Conservation (phyloP, 2,797 vertebrate species). For the Melanogrammus aeglefinus region DNA sequence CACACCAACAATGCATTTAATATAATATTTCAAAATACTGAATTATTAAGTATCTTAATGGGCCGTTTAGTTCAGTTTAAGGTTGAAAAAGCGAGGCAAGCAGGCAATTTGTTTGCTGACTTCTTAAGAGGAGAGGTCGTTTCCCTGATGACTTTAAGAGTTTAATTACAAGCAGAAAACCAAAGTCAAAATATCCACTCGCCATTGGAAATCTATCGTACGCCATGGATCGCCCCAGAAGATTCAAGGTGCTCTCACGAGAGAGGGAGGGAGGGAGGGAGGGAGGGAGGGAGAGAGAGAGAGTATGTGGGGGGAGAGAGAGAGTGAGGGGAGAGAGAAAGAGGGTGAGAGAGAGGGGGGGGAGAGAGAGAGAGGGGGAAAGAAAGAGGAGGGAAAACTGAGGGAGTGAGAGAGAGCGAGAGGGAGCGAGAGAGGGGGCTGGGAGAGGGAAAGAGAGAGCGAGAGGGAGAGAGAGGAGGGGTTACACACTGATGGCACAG, state of each 20-base stretch:
- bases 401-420: slow-evolving; percentile 57
- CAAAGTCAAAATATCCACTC: slow-evolving; percentile 67
- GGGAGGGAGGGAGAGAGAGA: slow-evolving; percentile 59
- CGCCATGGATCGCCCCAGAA: slow-evolving; percentile 72
- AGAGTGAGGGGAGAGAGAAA: not conserved
- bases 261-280: slow-evolving; percentile 49
- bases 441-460: slow-evolving; percentile 58
- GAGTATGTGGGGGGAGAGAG: too few species aligned
- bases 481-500: slow-evolving; percentile 83
- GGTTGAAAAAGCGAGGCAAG: not conserved
- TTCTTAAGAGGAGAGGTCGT: slow-evolving; percentile 31
- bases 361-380: too few species aligned
- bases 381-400: too few species aligned
- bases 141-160: slow-evolving; percentile 42
- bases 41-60: slow-evolving; percentile 2
- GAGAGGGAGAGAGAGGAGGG: slow-evolving; percentile 58
- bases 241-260: slow-evolving; percentile 87
- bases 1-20: slow-evolving; percentile 9
- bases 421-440: not conserved
- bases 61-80: not conserved
- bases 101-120: slow-evolving; percentile 18
- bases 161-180: slow-evolving; percentile 63
- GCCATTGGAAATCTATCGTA: slow-evolving; percentile 73
- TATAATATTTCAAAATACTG: slow-evolving; percentile 1
- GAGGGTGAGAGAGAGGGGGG: too few species aligned